Conservation (phyloP, 1,140 invertebrate genomes). For the Metopolophium dirhodum region DNA sequence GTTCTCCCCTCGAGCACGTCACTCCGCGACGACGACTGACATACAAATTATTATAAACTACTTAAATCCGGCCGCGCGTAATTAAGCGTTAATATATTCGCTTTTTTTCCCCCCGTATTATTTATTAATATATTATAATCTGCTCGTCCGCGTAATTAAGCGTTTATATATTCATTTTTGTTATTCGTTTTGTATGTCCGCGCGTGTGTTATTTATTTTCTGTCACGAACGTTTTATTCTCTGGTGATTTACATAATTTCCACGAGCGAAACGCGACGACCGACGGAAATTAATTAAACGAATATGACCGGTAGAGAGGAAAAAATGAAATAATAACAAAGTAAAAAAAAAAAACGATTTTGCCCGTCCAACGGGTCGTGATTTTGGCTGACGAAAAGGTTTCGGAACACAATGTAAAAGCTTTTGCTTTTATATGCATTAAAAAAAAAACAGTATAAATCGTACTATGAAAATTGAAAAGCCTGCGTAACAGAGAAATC, state of each 20-base stretch:
- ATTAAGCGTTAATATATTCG: slow-evolving; percentile 41
- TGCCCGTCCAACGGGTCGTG: background rate
- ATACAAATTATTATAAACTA: slow-evolving; percentile 42
- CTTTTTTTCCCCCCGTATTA: background rate
- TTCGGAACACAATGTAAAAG: background rate
- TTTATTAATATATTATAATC: slow-evolving; percentile 35
- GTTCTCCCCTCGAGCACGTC: slow-evolving; percentile 1
- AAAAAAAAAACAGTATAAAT: background rate
- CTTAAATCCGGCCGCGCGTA: slow-evolving; percentile 16
- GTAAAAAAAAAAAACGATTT: background rate
- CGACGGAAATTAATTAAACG: slow-evolving; percentile 25
- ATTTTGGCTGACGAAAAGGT: background rate
- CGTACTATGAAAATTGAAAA: background rate
- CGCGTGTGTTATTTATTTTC: slow-evolving; percentile 24
- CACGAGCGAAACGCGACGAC: background rate
- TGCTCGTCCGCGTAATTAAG: slow-evolving; percentile 9
- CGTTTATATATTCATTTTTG: slow-evolving; percentile 12
- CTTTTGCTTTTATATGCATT: slow-evolving; percentile 9
- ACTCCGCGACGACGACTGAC: background rate
- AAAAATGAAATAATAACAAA: background rate
- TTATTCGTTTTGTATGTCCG: slow-evolving; percentile 25
- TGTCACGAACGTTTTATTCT: background rate
- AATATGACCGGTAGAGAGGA: background rate
- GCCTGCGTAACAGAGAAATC: background rate
- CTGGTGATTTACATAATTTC: slow-evolving; percentile 40